Conservation (phyloP, 2,113 vertebrate species). For the Sakesphorus luctuosus region DNA sequence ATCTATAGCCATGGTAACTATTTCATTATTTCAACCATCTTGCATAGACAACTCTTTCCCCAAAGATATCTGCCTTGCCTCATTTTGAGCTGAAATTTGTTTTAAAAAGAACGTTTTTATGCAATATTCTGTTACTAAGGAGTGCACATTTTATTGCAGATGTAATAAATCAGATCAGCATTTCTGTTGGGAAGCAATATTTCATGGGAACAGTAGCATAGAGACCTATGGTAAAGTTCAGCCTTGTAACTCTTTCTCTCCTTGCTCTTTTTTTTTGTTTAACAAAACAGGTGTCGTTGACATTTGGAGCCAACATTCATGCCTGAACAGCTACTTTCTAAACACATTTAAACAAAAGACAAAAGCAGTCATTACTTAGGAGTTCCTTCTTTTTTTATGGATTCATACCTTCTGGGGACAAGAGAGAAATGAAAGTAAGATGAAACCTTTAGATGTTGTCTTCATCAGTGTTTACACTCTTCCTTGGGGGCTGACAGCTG, state of each 20-base stretch:
- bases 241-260: conserved; percentile 20
- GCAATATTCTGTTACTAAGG: neutral
- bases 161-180: conserved; percentile 28
- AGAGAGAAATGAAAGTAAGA: conserved; percentile 70
- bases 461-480: conserved; percentile 66
- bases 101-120: neutral
- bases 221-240: neutral
- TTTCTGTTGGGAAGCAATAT: conserved; percentile 12
- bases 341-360: conserved; percentile 52
- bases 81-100: neutral
- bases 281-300: conserved; percentile 58
- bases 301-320: conserved; percentile 42
- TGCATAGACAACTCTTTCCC: neutral
- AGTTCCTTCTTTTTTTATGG: neutral
- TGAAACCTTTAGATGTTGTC: conserved; percentile 73
- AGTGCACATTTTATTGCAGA: neutral
- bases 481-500: conserved; percentile 68
- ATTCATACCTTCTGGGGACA: conserved; percentile 72
- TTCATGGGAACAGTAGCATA: conserved; percentile 4
- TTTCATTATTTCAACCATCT: neutral
- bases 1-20: neutral
- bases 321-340: conserved; percentile 55
- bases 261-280: neutral
- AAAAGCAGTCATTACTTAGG: conserved; percentile 48
- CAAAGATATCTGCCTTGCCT: neutral